Evolutionary conservation across 37 sponge, comb jelly and placozoan species (phyloP), one percentile per base, ranked within the genome.

Genomic region (Crambe crambe): DNA sequence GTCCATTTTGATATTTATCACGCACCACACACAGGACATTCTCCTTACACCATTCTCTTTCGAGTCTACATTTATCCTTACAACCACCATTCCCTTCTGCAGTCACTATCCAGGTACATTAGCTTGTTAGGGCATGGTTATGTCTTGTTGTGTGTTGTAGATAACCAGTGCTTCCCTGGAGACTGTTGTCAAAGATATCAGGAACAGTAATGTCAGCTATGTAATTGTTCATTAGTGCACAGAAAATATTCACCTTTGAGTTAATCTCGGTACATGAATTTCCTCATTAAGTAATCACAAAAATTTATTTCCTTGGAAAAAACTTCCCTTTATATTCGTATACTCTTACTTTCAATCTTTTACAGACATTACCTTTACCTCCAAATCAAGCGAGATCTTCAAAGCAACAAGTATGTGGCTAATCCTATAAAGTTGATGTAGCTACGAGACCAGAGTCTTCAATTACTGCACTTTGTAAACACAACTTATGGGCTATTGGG

Each of bases 361-460:
- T 70, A n/a, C 35, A 88, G 89, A 70, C 80, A 84, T 51, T 67
- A 63, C 17, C 37, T 89, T 42, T 84, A 66, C 60, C 42, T 85
- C 22, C 90, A 89, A 80, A 70, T 89, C 20, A 73, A 70, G 47
- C 73, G 74, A 70, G 90, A 89, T 64, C 42, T 89, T 23, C 75
- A 44, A 15, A 57, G 70, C 34, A 69, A 75, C 73, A 80, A 81
- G 90, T 89, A 17, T 41, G 80, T 72, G 15, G 23, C 35, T n/a
- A n/a, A n/a, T n/a, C n/a, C n/a, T n/a, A n/a, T n/a, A n/a, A n/a
- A n/a, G n/a, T n/a, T n/a, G n/a, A n/a, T n/a, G n/a, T n/a, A n/a
- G n/a, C n/a, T n/a, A n/a, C n/a, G n/a, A n/a, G n/a, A n/a, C n/a
- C n/a, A n/a, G n/a, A n/a, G n/a, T n/a, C n/a, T n/a, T n/a, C n/a